Evolutionary conservation across 2,888 invertebrate species (phyloP).

Genomic region (Sclerodermus sp.): DNA sequence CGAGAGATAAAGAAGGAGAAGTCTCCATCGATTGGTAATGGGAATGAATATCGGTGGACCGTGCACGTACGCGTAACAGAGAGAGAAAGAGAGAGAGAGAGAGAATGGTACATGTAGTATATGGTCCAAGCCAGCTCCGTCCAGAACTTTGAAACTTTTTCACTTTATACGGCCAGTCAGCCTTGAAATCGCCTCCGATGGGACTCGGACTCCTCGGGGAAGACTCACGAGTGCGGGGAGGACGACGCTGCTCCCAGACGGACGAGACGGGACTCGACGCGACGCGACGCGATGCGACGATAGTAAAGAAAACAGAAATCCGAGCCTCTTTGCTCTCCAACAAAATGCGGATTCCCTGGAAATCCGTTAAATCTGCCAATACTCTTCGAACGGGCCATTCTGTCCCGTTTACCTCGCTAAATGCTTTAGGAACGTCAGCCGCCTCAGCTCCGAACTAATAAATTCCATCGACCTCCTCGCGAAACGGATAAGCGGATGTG

Average conservation of each 20-base stretch:
- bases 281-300: conserved; percentile 14
- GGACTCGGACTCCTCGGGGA: conserved; percentile 20
- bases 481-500: too few relatives aligned
- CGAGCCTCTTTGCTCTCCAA: background rate
- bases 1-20: conserved; percentile 7
- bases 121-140: background rate
- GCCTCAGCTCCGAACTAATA: too few relatives aligned
- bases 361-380: background rate
- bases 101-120: conserved; percentile 2
- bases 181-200: conserved; percentile 44
- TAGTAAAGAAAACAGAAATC: conserved; percentile 32
- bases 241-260: background rate
- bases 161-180: conserved; percentile 45
- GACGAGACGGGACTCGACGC: too few relatives aligned
- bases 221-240: too few relatives aligned
- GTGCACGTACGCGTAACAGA: conserved; percentile 2
- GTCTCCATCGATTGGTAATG: conserved; percentile 17
- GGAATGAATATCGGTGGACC: conserved; percentile 27
- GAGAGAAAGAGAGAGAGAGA: background rate
- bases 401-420: background rate
- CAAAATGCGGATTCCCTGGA: background rate
- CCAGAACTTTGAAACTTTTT: conserved; percentile 37
- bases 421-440: background rate
- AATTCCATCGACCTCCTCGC: too few relatives aligned
- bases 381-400: background rate